Evolutionary conservation across 2,113 vertebrate genomes (phyloP).

Genomic region (Rhodinocichla rosea): DNA sequence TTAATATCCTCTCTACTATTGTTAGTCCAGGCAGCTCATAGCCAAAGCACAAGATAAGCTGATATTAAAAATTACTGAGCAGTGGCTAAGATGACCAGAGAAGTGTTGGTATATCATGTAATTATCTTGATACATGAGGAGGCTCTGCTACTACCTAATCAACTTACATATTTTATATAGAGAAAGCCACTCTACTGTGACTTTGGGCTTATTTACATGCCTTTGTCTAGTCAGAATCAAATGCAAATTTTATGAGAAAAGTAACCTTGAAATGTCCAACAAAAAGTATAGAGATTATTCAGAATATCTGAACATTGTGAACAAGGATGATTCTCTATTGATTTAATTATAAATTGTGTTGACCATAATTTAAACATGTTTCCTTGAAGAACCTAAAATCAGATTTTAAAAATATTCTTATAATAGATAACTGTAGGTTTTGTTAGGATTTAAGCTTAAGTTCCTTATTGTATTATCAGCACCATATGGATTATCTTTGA

Average conservation of each 20-base stretch:
- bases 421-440: not conserved
- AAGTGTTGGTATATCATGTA: not conserved
- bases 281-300: not conserved
- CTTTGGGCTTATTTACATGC: not conserved
- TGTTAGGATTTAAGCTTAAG: not conserved
- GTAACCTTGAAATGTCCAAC: not conserved
- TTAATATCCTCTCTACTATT: slow-evolving; percentile 34
- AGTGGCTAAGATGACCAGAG: not conserved
- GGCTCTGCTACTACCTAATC: not conserved
- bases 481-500: slow-evolving; percentile 40
- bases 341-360: slow-evolving; percentile 5
- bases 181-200: not conserved
- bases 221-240: not conserved
- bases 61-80: slow-evolving; percentile 23
- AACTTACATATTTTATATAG: not conserved
- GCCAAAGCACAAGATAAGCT: not conserved
- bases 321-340: not conserved
- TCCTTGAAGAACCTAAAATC: not conserved
- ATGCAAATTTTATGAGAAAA: slow-evolving; percentile 1
- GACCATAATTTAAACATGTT: not conserved
- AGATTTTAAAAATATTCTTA: not conserved
- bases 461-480: slow-evolving; percentile 29
- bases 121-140: not conserved
- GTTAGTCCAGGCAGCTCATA: not conserved
- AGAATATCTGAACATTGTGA: not conserved